Percentiles rank a stretch among this genome's conserved stretches.
phyloP scores from a whole-genome alignment of 2,888 invertebrate genomes.

The Conomelus anceps region DNA sequence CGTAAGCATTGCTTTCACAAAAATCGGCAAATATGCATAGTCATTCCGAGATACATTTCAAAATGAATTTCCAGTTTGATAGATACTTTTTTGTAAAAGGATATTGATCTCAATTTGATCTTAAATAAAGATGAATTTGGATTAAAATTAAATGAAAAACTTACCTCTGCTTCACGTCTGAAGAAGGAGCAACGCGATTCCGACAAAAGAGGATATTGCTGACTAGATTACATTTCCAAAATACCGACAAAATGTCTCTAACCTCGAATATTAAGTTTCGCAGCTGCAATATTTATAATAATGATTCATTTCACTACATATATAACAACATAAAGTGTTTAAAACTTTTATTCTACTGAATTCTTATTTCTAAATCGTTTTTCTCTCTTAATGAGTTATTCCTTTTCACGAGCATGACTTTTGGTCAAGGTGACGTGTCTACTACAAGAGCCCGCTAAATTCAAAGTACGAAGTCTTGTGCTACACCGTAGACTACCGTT shows the following conservation, averaged over 20 bases:
- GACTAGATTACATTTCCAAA: neutral
- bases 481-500: no score
- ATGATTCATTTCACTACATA: neutral
- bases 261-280: no score
- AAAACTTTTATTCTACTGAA: no score
- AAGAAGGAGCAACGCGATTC: neutral
- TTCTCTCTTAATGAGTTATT: no score
- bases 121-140: neutral
- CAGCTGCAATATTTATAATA: no score
- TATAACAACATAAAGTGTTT: no score
- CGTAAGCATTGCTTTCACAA: neutral
- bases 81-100: neutral
- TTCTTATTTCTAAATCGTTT: neutral
- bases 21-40: neutral
- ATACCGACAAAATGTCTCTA: neutral
- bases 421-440: neutral
- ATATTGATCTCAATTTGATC: neutral
- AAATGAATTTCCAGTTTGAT: neutral
- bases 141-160: neutral
- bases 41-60: neutral
- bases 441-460: neutral
- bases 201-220: neutral
- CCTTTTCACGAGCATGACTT: no score
- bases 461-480: neutral
- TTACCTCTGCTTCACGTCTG: neutral